These are phyloP conservation scores for Microvelia longipes DNA, from an alignment of 1,140 invertebrate species.

Conservation along the genomic window DNA sequence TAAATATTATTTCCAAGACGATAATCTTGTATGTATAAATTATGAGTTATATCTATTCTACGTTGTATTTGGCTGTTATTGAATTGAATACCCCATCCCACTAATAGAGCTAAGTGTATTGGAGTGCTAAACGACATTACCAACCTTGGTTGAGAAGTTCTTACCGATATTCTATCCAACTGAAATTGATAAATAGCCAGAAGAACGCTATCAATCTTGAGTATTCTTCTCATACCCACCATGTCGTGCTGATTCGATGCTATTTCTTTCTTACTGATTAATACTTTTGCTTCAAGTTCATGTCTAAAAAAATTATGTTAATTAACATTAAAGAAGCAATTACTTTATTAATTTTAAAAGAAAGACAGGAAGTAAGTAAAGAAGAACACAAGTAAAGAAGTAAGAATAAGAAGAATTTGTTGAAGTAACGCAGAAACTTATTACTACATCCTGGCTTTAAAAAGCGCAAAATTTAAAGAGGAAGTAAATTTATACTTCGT, in stretches of 20 bases:
- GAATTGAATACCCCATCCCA: too few species aligned
- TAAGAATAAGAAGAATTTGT: too few species aligned
- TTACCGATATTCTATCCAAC: constrained; percentile 1
- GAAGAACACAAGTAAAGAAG: background rate
- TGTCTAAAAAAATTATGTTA: background rate
- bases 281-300: background rate
- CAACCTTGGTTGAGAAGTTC: background rate
- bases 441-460: too few species aligned
- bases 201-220: background rate
- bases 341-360: background rate
- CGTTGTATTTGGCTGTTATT: too few species aligned
- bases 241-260: background rate
- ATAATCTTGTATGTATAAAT: too few species aligned
- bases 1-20: too few species aligned
- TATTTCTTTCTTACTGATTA: background rate
- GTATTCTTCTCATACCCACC: background rate
- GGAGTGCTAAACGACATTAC: too few species aligned
- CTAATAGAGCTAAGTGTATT: too few species aligned
- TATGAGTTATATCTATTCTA: too few species aligned
- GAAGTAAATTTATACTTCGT: too few species aligned
- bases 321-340: background rate
- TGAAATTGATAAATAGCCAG: constrained; percentile 1
- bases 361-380: background rate
- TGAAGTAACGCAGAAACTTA: too few species aligned
- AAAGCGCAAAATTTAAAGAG: too few species aligned